Conservation (phyloP, 2,888 invertebrate species). For the Eupithecia subfuscata region DNA sequence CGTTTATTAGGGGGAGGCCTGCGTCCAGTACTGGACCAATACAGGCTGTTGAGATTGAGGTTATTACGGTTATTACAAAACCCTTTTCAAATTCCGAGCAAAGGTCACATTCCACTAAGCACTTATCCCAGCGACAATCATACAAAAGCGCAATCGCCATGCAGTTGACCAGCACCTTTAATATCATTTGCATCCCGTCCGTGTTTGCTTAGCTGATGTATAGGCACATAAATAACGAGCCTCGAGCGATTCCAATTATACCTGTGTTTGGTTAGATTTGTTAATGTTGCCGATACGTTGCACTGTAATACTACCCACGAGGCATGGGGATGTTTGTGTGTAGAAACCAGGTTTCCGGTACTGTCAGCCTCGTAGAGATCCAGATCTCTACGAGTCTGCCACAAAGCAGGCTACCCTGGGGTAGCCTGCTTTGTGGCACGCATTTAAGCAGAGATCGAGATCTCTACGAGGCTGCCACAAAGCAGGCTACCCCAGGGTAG, state of each 20-base stretch:
- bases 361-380: too few relatives aligned
- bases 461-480: too few relatives aligned
- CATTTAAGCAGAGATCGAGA: too few relatives aligned
- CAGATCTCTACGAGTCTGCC: too few relatives aligned
- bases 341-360: conserved; percentile 14
- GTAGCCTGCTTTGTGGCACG: too few relatives aligned
- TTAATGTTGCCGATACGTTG: conserved; percentile 29
- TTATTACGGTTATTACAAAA: too few relatives aligned
- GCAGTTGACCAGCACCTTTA: conserved; percentile 10
- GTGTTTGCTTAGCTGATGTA: conserved; percentile 74
- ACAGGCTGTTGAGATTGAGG: too few relatives aligned
- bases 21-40: too few relatives aligned
- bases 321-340: background rate
- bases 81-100: conserved; percentile 4
- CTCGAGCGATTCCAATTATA: conserved; percentile 72
- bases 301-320: conserved; percentile 17
- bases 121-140: background rate
- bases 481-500: too few relatives aligned
- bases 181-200: conserved; percentile 47
- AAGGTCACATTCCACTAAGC: background rate
- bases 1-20: too few relatives aligned
- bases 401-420: too few relatives aligned
- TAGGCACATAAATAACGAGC: conserved; percentile 72
- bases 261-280: conserved; percentile 42
- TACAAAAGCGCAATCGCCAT: conserved; percentile 7